These are phyloP conservation scores for Tipula vernalis DNA, from an alignment of 2,888 invertebrate species.

Conservation along the genomic window DNA sequence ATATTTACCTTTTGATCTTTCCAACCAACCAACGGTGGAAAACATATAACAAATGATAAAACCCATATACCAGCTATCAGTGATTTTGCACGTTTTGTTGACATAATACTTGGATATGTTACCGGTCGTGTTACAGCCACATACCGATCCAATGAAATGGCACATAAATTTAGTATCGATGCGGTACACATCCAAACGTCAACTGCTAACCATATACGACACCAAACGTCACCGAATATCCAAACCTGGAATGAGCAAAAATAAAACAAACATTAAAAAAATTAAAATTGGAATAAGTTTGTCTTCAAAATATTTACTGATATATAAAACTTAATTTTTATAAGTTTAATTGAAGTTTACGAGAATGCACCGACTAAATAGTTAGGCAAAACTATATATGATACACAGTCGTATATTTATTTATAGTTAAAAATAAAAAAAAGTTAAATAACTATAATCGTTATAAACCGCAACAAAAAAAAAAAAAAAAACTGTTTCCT, in stretches of 20 bases:
- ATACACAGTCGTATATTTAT: background rate
- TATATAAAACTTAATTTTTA: background rate
- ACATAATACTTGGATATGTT: conserved; percentile 88
- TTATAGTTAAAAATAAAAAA: too few species aligned
- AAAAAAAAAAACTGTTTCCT: background rate
- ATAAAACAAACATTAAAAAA: background rate
- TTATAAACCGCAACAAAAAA: too few species aligned
- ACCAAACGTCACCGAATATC: conserved; percentile 95
- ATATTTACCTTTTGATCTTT: conserved; percentile 55
- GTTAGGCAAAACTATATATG: background rate
- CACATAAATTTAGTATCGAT: conserved; percentile 90
- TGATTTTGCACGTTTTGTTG: conserved; percentile 68
- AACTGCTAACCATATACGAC: conserved; percentile 90
- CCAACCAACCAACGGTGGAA: conserved; percentile 92
- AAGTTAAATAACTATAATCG: too few species aligned
- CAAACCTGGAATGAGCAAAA: conserved; percentile 54
- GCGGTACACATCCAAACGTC: conserved; percentile 99
- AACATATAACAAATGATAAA: conserved; percentile 89
- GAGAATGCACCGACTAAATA: background rate
- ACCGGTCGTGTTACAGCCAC: conserved; percentile 94
- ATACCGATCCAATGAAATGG: conserved; percentile 89
- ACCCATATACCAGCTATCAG: conserved; percentile 91
- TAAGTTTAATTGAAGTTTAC: background rate
- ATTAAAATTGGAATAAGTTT: too few species aligned
- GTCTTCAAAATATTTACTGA: too few species aligned